Conservation (phyloP, 2,888 invertebrate genomes). For the Cephus spinipes region DNA sequence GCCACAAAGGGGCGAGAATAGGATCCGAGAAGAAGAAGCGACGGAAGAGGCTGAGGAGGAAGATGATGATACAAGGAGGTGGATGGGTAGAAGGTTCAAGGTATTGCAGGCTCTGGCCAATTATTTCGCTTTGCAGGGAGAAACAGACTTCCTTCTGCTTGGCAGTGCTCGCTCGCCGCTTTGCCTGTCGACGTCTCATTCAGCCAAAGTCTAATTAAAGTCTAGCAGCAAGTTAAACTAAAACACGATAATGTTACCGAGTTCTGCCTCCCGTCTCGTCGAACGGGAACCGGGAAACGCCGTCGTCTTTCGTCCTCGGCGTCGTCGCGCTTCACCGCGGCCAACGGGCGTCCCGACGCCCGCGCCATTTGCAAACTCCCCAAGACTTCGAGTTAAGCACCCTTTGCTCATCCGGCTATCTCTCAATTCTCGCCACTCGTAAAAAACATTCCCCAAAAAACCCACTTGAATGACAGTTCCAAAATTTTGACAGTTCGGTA, state of each 20-base stretch:
- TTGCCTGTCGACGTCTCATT: slow-evolving; percentile 53
- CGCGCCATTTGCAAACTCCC: slow-evolving; percentile 37
- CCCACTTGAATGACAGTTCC: no score
- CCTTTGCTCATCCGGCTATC: no score
- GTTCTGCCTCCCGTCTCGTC: slow-evolving; percentile 11
- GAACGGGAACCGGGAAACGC: neutral
- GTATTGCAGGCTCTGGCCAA: slow-evolving; percentile 43
- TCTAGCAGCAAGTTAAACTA: slow-evolving; percentile 65
- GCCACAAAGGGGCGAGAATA: slow-evolving; percentile 5
- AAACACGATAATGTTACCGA: slow-evolving; percentile 64
- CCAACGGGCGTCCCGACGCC: no score
- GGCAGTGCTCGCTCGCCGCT: slow-evolving; percentile 39
- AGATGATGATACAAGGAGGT: slow-evolving; percentile 3
- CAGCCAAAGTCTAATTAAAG: slow-evolving; percentile 64
- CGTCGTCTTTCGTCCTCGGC: no score
- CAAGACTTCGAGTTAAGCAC: slow-evolving; percentile 25
- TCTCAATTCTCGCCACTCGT: no score
- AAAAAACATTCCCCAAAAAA: no score
- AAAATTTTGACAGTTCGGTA: no score
- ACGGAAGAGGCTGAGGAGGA: slow-evolving; percentile 21
- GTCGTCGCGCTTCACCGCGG: no score
- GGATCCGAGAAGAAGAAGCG: slow-evolving; percentile 22
- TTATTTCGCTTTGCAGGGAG: slow-evolving; percentile 39
- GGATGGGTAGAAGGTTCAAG: slow-evolving; percentile 10
- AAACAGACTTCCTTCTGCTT: slow-evolving; percentile 9